Conservation (phyloP, 2,113 vertebrate genomes). For the Corythornis cristatus region DNA sequence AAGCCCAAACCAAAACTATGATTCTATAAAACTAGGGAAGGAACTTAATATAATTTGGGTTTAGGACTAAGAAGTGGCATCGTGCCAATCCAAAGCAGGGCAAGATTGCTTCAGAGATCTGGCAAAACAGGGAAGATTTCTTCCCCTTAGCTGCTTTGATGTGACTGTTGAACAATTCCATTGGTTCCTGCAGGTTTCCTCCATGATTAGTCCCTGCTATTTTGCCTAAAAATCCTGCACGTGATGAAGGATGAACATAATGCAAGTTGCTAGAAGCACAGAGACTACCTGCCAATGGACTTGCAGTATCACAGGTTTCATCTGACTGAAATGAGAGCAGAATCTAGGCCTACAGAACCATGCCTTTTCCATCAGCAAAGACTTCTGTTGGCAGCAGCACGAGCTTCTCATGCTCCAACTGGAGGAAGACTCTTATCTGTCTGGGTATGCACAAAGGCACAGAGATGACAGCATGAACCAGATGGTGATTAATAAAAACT, state of each 20-base stretch:
- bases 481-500: background rate
- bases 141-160: background rate
- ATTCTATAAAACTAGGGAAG: background rate
- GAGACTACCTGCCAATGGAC: background rate
- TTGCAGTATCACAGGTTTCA: background rate
- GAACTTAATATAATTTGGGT: slow-evolving; percentile 3
- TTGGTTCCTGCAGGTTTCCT: background rate
- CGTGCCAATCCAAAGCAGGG: background rate
- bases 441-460: background rate
- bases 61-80: background rate
- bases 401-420: background rate
- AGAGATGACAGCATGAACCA: background rate
- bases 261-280: background rate
- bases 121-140: background rate
- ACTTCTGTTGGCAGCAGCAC: background rate
- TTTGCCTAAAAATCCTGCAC: background rate
- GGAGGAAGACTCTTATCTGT: background rate
- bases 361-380: background rate
- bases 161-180: background rate
- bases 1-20: slow-evolving; percentile 24
- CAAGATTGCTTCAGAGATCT: background rate
- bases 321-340: background rate
- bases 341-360: background rate
- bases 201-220: background rate
- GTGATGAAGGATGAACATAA: fast-evolving